Conservation (phyloP, 2,113 vertebrate species). For the Aptenodytes patagonicus region DNA sequence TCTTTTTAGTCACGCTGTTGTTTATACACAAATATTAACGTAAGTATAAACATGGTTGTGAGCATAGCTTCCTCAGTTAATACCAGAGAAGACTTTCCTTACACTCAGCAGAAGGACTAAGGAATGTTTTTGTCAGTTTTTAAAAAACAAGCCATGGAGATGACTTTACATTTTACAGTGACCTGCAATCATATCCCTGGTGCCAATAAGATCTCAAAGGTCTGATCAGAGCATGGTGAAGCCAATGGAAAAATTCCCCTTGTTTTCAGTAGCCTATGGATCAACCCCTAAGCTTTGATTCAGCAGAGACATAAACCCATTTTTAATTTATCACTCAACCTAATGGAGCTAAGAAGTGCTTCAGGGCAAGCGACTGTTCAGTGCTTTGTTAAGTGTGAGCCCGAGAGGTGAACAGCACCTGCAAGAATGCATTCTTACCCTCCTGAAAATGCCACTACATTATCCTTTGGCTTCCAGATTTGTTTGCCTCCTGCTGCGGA, state of each 20-base stretch:
- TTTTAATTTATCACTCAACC: background rate
- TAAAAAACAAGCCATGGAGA: background rate
- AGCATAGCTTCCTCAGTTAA: background rate
- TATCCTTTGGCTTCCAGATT: background rate
- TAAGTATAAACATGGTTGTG: background rate
- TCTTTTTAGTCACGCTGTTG: background rate
- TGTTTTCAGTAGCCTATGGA: background rate
- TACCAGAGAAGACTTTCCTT: background rate
- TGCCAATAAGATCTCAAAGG: background rate
- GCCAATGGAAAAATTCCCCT: background rate
- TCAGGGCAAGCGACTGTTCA: background rate
- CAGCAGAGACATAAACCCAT: background rate
- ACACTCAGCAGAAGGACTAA: background rate
- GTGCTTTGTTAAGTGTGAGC: background rate
- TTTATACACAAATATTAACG: background rate
- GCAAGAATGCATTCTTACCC: background rate
- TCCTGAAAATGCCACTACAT: background rate
- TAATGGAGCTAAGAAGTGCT: background rate
- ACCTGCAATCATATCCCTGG: constrained; percentile 6
- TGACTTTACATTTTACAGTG: background rate
- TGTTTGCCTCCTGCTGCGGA: background rate
- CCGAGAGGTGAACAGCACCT: background rate
- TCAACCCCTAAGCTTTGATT: background rate
- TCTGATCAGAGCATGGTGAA: background rate
- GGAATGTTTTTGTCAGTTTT: background rate